Evolutionary conservation across 2,113 vertebrate species (phyloP).

Genomic region (Stictonetta naevosa): DNA sequence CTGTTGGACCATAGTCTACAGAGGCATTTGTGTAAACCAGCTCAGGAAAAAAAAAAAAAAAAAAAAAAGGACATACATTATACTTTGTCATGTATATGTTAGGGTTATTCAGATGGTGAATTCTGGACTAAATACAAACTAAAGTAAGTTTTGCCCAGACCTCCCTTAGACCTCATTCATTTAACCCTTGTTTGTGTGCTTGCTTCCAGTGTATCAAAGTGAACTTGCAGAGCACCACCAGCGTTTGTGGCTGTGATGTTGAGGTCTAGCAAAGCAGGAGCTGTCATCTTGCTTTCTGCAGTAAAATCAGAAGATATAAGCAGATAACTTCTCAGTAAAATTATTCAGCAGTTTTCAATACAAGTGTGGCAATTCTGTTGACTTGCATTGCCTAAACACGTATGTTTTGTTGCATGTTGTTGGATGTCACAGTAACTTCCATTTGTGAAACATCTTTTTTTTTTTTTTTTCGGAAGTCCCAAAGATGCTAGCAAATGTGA

Average conservation of each 20-base stretch:
- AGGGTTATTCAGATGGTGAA: constrained; percentile 59
- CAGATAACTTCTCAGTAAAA: neutral
- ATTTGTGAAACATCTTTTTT: neutral
- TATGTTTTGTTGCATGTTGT: neutral
- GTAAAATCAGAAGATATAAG: neutral
- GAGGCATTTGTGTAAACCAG: constrained; percentile 53
- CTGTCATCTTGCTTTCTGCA: neutral
- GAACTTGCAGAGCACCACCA: neutral
- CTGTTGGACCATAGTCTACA: constrained; percentile 24
- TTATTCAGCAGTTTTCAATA: constrained; percentile 3
- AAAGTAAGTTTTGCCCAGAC: constrained; percentile 33
- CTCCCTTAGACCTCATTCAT: neutral
- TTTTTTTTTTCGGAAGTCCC: neutral
- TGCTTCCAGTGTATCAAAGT: neutral
- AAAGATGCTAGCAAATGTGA: neutral
- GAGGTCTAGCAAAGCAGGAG: neutral
- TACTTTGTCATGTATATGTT: constrained; percentile 46
- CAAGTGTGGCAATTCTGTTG: neutral
- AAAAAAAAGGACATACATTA: constrained; percentile 47
- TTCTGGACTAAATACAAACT: constrained; percentile 58
- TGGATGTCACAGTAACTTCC: neutral
- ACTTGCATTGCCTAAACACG: neutral
- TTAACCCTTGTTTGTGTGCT: constrained; percentile 43
- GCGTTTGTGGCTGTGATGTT: neutral
- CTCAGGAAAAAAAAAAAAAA: neutral